phyloP scores from a whole-genome alignment of 2,888 invertebrate species.

The Mallateleia sp. region DNA sequence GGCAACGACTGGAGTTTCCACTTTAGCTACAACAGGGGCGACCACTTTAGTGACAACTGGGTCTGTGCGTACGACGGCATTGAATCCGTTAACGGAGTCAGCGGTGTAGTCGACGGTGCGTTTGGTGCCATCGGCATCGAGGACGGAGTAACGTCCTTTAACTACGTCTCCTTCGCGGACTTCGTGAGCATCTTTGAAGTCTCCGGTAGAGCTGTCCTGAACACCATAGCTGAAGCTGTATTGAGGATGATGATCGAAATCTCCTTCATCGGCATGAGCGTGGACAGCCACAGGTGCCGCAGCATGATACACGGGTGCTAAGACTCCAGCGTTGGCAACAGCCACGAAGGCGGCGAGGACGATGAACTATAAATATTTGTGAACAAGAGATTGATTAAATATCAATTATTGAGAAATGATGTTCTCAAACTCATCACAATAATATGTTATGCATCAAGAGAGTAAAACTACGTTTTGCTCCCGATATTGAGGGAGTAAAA shows the following conservation, averaged over 20 bases:
- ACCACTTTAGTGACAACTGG: slow-evolving; percentile 62
- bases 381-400: no score
- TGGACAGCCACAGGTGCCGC: slow-evolving; percentile 81
- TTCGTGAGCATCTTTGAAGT: slow-evolving; percentile 81
- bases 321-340: slow-evolving; percentile 11
- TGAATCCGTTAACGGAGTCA: slow-evolving; percentile 77
- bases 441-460: no score
- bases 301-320: slow-evolving; percentile 44
- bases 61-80: slow-evolving; percentile 40
- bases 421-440: no score
- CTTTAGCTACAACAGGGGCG: slow-evolving; percentile 85
- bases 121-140: slow-evolving; percentile 81
- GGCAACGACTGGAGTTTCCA: not conserved
- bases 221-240: slow-evolving; percentile 83
- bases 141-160: slow-evolving; percentile 80
- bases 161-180: slow-evolving; percentile 81
- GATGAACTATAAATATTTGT: no score
- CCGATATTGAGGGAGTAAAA: no score
- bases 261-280: not conserved
- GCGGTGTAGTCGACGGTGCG: slow-evolving; percentile 82
- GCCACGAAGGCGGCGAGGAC: slow-evolving; percentile 30
- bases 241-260: slow-evolving; percentile 82
- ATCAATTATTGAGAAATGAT: no score
- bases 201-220: slow-evolving; percentile 80
- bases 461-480: no score